phyloP scores from a whole-genome alignment of 2,888 invertebrate species.

The Rhagonycha lutea region DNA sequence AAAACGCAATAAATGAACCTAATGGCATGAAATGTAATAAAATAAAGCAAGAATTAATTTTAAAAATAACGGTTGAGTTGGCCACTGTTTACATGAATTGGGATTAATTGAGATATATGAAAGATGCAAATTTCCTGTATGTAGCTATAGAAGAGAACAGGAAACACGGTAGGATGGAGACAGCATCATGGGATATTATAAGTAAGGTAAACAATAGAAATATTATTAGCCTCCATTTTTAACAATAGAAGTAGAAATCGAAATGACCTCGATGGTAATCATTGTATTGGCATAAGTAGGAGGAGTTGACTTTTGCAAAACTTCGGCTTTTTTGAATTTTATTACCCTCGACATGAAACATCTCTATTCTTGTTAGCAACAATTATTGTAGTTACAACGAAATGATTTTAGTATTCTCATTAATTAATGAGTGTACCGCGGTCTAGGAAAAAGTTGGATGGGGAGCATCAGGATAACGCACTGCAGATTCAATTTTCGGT shows the following conservation, averaged over 20 bases:
- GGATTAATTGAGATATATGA: slow-evolving; percentile 31
- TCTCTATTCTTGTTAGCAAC: not conserved
- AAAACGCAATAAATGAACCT: not conserved
- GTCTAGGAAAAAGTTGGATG: not conserved
- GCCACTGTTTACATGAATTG: not conserved
- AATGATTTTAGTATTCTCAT: not conserved
- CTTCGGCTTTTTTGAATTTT: not conserved
- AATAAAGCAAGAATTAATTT: not conserved
- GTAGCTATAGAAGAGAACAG: slow-evolving; percentile 40
- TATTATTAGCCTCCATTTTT: slow-evolving; percentile 34
- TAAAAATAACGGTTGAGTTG: not conserved
- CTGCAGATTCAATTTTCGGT: not conserved
- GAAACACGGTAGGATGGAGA: slow-evolving; percentile 52
- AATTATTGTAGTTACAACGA: not conserved
- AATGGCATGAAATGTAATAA: not conserved
- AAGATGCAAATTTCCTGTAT: slow-evolving; percentile 51
- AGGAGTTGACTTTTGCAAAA: not conserved
- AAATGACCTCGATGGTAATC: slow-evolving; percentile 16
- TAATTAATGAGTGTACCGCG: not conserved
- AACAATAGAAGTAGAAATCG: slow-evolving; percentile 36
- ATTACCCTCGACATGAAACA: not conserved
- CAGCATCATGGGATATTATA: slow-evolving; percentile 46
- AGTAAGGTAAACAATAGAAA: slow-evolving; percentile 40
- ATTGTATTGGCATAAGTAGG: slow-evolving; percentile 30
- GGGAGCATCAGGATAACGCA: not conserved